Conservation (phyloP, 2,888 invertebrate genomes). For the Plemyria rubiginata region DNA sequence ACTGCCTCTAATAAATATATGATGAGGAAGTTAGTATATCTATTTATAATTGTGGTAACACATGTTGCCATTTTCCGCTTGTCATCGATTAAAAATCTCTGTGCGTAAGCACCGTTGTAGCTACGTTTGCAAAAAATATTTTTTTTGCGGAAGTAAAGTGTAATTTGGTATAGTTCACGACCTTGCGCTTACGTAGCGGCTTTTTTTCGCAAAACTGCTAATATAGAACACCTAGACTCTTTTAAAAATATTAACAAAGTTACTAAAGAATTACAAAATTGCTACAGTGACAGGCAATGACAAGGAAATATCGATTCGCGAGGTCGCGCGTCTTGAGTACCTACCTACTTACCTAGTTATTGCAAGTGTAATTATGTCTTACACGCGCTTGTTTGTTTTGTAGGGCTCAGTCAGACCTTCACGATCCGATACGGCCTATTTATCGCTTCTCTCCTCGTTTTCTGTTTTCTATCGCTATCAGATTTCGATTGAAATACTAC, state of each 20-base stretch:
- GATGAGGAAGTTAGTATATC: conserved; percentile 86
- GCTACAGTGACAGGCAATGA: neutral
- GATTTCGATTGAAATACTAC: neutral
- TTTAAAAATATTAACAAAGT: too few relatives aligned
- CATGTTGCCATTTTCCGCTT: neutral
- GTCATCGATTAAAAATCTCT: neutral
- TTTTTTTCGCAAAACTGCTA: neutral
- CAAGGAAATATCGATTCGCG: neutral
- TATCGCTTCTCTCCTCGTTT: too few relatives aligned
- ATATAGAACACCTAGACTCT: neutral
- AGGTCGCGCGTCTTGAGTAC: neutral
- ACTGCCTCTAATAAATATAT: too few relatives aligned
- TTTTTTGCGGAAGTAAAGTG: neutral
- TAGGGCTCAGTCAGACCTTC: neutral
- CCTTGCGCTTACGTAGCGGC: neutral
- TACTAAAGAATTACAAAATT: too few relatives aligned
- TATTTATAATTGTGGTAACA: conserved; percentile 1
- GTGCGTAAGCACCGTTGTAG: neutral
- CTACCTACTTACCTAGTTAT: too few relatives aligned
- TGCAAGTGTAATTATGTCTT: neutral
- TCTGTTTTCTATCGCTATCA: too few relatives aligned
- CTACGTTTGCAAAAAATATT: neutral
- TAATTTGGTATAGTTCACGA: neutral
- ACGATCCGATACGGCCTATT: neutral
- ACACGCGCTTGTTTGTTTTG: neutral